phyloP scores from a whole-genome alignment of 2,113 vertebrate genomes.

The Trachemys scripta region DNA sequence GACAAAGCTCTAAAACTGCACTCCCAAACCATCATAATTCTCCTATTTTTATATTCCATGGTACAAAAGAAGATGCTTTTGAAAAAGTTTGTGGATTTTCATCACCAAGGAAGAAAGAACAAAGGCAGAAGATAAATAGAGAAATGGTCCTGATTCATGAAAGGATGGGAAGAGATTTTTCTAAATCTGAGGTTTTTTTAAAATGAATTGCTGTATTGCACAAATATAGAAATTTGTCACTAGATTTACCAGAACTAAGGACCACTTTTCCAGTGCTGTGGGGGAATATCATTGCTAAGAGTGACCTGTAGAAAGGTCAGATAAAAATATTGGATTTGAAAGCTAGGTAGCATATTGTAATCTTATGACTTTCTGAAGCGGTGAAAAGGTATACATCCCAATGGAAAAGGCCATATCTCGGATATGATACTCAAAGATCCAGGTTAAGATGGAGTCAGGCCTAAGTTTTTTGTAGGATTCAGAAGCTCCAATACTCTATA shows the following conservation, averaged over 20 bases:
- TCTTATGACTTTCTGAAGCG: neutral
- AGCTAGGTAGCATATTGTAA: fast-evolving
- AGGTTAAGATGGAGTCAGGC: neutral
- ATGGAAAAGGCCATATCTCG: neutral
- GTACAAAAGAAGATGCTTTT: neutral
- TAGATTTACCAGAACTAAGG: neutral
- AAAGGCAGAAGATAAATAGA: neutral
- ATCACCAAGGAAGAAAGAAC: neutral
- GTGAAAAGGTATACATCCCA: neutral
- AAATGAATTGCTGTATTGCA: neutral
- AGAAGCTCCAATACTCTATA: neutral
- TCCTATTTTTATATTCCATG: neutral
- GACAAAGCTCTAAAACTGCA: neutral
- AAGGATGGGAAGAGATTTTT: neutral
- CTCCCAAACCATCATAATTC: neutral
- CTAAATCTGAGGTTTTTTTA: neutral
- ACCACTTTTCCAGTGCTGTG: neutral
- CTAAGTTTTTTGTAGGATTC: neutral
- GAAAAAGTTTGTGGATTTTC: neutral
- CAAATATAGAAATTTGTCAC: neutral
- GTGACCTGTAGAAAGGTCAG: neutral
- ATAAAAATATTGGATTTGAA: neutral
- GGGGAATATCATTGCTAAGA: neutral
- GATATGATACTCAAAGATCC: neutral
- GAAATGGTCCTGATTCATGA: neutral